phyloP scores from a whole-genome alignment of 2,797 vertebrate species.

The Pteropus rufus region DNA sequence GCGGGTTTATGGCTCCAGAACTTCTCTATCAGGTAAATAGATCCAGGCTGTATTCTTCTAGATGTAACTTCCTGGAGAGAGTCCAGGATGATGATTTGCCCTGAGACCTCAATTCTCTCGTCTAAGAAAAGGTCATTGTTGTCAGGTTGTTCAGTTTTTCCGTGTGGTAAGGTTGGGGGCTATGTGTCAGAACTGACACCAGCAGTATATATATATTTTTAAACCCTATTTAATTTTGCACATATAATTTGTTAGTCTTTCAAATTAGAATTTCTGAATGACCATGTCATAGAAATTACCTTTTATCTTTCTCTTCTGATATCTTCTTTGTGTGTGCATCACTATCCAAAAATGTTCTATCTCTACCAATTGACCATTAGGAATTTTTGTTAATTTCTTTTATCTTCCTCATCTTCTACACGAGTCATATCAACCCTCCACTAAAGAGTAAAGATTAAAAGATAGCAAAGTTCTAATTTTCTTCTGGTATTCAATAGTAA shows the following conservation, averaged over 20 bases:
- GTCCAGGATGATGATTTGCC: background rate
- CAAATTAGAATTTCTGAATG: conserved; percentile 36
- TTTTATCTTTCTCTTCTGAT: background rate
- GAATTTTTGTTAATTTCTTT: background rate
- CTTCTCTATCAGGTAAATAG: background rate
- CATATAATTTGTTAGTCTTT: background rate
- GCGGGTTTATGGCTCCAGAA: background rate
- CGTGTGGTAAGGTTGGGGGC: background rate
- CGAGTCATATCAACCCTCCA: background rate
- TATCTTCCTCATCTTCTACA: background rate
- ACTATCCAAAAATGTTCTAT: background rate
- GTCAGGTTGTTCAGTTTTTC: background rate
- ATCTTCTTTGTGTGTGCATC: background rate
- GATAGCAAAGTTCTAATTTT: conserved; percentile 59
- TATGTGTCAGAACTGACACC: background rate
- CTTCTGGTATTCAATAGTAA: conserved; percentile 74
- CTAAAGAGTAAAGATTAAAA: background rate
- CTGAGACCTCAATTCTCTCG: background rate
- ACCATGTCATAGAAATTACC: background rate
- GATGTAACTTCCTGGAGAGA: background rate
- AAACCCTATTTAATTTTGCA: background rate
- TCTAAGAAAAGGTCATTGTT: background rate
- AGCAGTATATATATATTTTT: background rate
- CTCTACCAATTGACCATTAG: background rate
- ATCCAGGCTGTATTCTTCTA: background rate